Base-by-base conservation (phyloP, 2,888 invertebrate species). In the Ecdyonurus torrentis region DNA sequence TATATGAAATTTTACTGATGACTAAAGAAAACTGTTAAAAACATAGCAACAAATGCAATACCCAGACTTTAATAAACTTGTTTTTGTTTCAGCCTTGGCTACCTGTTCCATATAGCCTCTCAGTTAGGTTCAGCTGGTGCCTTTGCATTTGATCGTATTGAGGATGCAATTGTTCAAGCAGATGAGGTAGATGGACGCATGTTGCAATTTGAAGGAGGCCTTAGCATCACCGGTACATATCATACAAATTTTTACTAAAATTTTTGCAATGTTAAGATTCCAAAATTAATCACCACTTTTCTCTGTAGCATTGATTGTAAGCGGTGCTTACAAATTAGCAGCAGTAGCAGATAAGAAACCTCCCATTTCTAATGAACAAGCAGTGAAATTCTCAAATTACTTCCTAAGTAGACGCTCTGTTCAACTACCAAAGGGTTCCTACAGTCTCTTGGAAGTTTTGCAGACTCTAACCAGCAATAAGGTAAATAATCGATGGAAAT, bases 161-260 rank as follows among this genome's bases (percentile, higher is more conserved):
- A 95, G 75, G 93, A 95, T 73, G 87, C 91, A n/a, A 79, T 97
- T 65, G 86, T 91, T 2, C 94, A 96, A 71, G 96, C 96, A 1
- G 97, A 98, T 76, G 96, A 97, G 80, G 87, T 92, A 2, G 91
- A 96, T 76, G 87, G 89, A 15, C 84, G 84, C 70, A 85, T 88
- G 69, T 77, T 93, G 66, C 90, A 96, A 77, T 97, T 94, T 75
- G 97, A 97, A 74, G 91, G 92, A 25, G 92, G 92, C 7, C 78
- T 94, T 61, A 87, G 89, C 1, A 84, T 87, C 59, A 91, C 91
- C 0, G 82, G 69, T 70, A 61, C 23, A 24, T 62, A 37, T 24
- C 7, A 24, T 5, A 25, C 23, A 23, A 61, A 24, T 37, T 25
- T 24, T n/a, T n/a, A n/a, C n/a, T n/a, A n/a, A n/a, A 19, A 19